These are phyloP conservation scores for Bombus huntii DNA, from an alignment of 1,140 invertebrate species.

Conservation along the genomic window DNA sequence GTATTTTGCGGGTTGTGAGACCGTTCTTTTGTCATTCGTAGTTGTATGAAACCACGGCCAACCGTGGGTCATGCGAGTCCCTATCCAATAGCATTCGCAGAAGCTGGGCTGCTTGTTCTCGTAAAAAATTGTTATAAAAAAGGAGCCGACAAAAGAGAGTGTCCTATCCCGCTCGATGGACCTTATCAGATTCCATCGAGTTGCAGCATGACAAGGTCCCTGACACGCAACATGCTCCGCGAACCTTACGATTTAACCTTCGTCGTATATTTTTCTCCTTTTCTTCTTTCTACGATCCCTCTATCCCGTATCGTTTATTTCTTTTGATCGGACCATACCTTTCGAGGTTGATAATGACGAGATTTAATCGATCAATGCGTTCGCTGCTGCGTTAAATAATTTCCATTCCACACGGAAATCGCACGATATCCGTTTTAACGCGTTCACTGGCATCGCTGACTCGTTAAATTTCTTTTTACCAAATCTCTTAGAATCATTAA, in stretches of 20 bases:
- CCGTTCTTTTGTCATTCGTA: not conserved
- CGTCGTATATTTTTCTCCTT: not conserved
- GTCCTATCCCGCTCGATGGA: conserved; percentile 1
- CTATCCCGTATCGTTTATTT: not conserved
- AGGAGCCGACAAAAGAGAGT: conserved; percentile 12
- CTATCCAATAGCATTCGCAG: conserved; percentile 10
- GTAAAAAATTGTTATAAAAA: conserved; percentile 26
- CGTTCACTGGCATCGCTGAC: no score
- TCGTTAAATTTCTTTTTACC: no score
- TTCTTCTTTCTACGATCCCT: not conserved
- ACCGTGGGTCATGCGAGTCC: not conserved
- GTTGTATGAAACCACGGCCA: not conserved
- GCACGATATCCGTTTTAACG: no score
- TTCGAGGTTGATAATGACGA: rapidly evolving
- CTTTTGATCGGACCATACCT: not conserved
- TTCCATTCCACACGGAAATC: no score
- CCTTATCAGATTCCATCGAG: conserved; percentile 40
- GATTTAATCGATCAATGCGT: not conserved
- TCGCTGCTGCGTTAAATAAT: no score
- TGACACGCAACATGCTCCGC: not conserved
- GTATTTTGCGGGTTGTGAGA: not conserved
- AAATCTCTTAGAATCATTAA: no score
- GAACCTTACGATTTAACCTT: not conserved
- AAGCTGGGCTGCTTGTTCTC: not conserved
- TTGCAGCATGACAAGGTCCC: conserved; percentile 19